Evolutionary conservation across 2,888 invertebrate genomes (phyloP), one percentile per base, ranked within the genome.

Genomic region (Perdita meconis): DNA sequence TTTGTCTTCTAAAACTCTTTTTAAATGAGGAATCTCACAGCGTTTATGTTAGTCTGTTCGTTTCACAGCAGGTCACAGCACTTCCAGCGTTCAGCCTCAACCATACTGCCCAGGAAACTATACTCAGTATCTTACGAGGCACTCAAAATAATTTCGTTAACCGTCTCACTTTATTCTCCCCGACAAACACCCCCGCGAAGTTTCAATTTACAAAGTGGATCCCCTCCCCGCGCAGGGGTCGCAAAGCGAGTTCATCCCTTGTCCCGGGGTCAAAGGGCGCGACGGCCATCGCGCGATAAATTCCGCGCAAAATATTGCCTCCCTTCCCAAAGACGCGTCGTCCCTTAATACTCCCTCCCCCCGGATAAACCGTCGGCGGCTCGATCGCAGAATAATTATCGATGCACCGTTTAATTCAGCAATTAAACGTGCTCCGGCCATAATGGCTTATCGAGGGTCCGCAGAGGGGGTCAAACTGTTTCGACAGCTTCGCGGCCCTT

Each of bases 401-500:
- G 13, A 47, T 47, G 12, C 22, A 10, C 44, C 56, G 64, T 61
- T 69, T 76, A 78, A 76, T 70, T 76, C 47, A 19, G 60, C 69
- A 75, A 74, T 78, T 75, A 70, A 75, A 40, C 72, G 70, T 47
- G 1, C 42, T n/a, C 16, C 51, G 10, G 44, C 47, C n/a, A 64
- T 72, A 79, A 72, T 68, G 64, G 77, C 55, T 77, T 71, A 80
- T 77, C 66, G 64, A 8, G 55, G 40, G 36, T 56, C 51, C 60
- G 50, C 51, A 65, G 68, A 65, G 64, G 30, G 56, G 47, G 68
- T 40, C 26, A 22, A 57, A 34, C 51, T 63, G 64, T 75, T 68
- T 44, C 68, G 69, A 74, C 63, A 82, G 80, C 66, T 71, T 66
- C 76, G 80, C 56, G 47, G 55, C 44, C 42, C 67, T 80, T 82